Evolutionary conservation across 2,888 invertebrate genomes (phyloP).

Genomic region (Drosophila meridiana): DNA sequence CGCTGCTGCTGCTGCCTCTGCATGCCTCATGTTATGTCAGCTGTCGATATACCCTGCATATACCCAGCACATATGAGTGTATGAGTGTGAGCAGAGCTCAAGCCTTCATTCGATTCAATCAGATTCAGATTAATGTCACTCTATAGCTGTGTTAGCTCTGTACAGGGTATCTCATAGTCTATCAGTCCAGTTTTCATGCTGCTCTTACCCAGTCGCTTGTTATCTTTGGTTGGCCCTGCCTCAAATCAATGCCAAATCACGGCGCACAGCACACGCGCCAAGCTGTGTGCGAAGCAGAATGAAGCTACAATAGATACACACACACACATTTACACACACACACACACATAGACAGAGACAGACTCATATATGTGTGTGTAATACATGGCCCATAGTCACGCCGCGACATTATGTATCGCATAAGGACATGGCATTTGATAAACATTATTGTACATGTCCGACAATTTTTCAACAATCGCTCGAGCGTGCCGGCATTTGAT

Average conservation of each 20-base stretch:
- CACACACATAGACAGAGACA: not conserved
- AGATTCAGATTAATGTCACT: no score
- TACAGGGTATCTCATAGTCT: not conserved
- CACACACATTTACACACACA: not conserved
- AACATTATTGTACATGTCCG: conserved; percentile 79
- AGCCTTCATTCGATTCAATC: no score
- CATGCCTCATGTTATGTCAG: conserved; percentile 44
- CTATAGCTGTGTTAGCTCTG: not conserved
- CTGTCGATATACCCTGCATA: conserved; percentile 17
- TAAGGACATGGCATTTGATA: conserved; percentile 71
- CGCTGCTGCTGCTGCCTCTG: not conserved
- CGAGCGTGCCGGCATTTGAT: conserved; percentile 73
- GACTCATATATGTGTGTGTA: not conserved
- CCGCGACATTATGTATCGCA: conserved; percentile 45
- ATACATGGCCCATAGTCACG: conserved; percentile 40
- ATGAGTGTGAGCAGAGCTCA: no score
- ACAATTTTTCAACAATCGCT: conserved; percentile 77
- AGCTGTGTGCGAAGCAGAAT: conserved; percentile 32
- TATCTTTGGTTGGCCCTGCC: conserved; percentile 34
- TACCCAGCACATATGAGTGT: not conserved
- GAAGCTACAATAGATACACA: not conserved
- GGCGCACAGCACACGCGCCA: conserved; percentile 19
- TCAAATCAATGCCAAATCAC: conserved; percentile 50
- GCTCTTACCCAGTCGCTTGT: conserved; percentile 25
- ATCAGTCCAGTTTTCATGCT: not conserved